Evolutionary conservation across 2,113 vertebrate genomes (phyloP), one percentile per base, ranked within the genome.

Genomic region (Urocitellus parryii): DNA sequence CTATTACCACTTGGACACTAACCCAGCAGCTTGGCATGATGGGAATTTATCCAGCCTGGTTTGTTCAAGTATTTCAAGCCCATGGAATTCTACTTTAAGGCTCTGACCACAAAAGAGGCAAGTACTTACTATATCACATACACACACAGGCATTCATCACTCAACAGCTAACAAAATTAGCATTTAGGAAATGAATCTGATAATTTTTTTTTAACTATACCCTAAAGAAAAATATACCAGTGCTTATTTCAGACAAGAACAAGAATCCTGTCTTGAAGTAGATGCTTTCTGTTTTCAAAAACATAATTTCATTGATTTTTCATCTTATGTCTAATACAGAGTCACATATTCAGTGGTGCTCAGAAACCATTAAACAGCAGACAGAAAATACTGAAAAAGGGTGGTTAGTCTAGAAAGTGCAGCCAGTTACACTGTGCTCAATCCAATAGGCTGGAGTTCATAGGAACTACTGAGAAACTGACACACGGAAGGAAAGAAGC

Each of bases 101-200:
- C 45, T 96, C 74, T 92, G 68, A 94, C 37, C 67, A 91, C 68
- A 95, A 95, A 94, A 96, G 72, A 72, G 76, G 32, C 68, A 76
- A 79, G 58, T 45, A 85, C 27, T 72, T 87, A 88, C 42, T 89
- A 25, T 91, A 63, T 90, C 80, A 90, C 61, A 92, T 18, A 56
- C 1, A 91, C 4, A 67, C 65, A 95, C 13, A 68, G 5, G 48
- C 3, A 74, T 12, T 81, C 67, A 90, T 96, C 65, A 82, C 20
- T 95, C 42, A 77, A 91, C 27, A 95, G 86, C 88, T 95, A 84
- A 87, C 81, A 90, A 92, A 95, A 95, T 96, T 74, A 86, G 29
- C 91, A 91, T 67, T 91, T 76, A 92, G 97, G 82, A 94, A 96
- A 92, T 92, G 24, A 88, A 92, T 78, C 25, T 61, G 73, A 89